Evolutionary conservation across 2,113 vertebrate genomes (phyloP).

Genomic region (Puntigrus tetrazona): DNA sequence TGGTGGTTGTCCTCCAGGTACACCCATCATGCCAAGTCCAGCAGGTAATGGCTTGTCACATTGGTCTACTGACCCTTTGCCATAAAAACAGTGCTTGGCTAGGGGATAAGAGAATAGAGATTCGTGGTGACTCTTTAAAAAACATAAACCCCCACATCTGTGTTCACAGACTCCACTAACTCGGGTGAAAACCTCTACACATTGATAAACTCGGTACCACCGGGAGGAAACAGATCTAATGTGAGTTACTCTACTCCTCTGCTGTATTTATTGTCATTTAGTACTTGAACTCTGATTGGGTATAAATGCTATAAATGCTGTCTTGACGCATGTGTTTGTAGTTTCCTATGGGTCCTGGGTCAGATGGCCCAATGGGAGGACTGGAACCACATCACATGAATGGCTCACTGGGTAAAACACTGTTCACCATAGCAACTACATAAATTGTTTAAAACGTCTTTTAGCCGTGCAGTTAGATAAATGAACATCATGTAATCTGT

Average conservation of each 20-base stretch:
- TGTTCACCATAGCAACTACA: background rate
- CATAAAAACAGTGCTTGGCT: background rate
- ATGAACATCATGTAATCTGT: constrained; percentile 8
- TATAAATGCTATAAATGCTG: background rate
- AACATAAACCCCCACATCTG: background rate
- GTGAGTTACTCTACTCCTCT: constrained; percentile 70
- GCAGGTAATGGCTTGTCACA: constrained; percentile 44
- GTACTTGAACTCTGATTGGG: background rate
- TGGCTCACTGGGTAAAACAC: constrained; percentile 84
- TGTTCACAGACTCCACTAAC: constrained; percentile 75
- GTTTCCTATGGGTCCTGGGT: constrained; percentile 87
- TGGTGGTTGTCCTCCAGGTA: constrained; percentile 56
- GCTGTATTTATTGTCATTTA: background rate
- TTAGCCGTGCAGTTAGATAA: background rate
- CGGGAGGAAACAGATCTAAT: constrained; percentile 79
- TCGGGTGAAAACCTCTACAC: constrained; percentile 93
- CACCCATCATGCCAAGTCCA: constrained; percentile 60
- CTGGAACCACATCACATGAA: constrained; percentile 94
- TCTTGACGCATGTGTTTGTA: constrained; percentile 55
- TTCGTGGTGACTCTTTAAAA: background rate
- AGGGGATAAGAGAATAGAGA: background rate
- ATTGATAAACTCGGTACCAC: constrained; percentile 88
- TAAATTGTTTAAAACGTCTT: background rate
- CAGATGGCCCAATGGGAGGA: constrained; percentile 85
- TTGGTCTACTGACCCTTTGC: background rate